These are phyloP conservation scores for Zelostemma sp. DNA, from an alignment of 1,140 invertebrate genomes.

Conservation along the genomic window DNA sequence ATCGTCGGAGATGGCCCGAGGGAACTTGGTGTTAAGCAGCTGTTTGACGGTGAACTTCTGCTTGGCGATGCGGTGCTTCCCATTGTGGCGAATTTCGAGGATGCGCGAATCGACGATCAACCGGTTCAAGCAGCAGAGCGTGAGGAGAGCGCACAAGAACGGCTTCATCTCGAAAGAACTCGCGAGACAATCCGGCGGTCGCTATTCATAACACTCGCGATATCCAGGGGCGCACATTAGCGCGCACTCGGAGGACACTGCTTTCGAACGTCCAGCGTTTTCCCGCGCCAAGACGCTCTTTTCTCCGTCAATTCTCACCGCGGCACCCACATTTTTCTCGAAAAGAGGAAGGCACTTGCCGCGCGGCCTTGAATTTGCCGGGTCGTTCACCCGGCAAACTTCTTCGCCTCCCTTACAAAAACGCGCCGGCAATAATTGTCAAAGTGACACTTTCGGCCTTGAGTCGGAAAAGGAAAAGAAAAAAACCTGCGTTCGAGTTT, in stretches of 20 bases:
- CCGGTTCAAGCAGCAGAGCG: conserved; percentile 11
- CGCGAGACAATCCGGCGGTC: conserved; percentile 2
- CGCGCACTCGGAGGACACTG: not conserved
- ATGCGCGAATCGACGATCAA: conserved; percentile 7
- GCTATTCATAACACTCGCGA: conserved; percentile 22
- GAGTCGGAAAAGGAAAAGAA: not conserved
- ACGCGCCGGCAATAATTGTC: not conserved
- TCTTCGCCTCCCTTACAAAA: not conserved
- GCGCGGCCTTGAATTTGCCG: conserved; percentile 15
- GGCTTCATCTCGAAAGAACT: conserved; percentile 31
- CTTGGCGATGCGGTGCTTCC: conserved; percentile 2
- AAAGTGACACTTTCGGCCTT: too few relatives aligned
- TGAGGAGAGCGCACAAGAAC: conserved; percentile 15
- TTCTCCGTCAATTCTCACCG: not conserved
- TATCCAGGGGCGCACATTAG: conserved; percentile 10
- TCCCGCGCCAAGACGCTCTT: not conserved
- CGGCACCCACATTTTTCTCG: not conserved
- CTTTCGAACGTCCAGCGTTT: not conserved
- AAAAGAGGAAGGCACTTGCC: not conserved
- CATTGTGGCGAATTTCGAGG: conserved; percentile 10
- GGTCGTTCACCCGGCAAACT: conserved; percentile 21
- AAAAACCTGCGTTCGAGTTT: not conserved
- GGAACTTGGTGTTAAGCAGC: conserved; percentile 75
- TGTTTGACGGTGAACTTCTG: conserved; percentile 76
- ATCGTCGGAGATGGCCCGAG: conserved; percentile 79